phyloP scores from a whole-genome alignment of 2,797 vertebrate species.

The Poecilia wingei region DNA sequence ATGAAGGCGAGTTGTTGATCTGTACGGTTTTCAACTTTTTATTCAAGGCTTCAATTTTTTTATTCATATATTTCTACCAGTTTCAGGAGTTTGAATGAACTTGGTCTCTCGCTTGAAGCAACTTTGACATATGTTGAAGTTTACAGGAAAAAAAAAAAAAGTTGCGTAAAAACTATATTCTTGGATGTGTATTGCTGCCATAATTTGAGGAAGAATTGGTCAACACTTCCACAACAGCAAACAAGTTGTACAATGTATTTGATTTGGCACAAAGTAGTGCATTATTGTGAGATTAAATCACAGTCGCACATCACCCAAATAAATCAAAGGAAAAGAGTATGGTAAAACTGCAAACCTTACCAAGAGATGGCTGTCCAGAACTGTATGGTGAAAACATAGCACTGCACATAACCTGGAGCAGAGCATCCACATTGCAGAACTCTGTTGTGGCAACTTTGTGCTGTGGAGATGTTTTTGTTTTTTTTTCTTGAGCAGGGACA shows the following conservation, averaged over 20 bases:
- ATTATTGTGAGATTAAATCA: too few relatives aligned
- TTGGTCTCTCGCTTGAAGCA: background rate
- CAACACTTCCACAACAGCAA: background rate
- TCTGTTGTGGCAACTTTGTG: background rate
- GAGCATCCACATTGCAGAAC: background rate
- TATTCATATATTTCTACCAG: background rate
- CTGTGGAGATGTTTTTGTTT: background rate
- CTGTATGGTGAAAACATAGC: background rate
- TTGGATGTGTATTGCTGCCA: background rate
- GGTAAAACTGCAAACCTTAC: background rate
- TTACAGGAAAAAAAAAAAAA: background rate
- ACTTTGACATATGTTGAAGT: background rate
- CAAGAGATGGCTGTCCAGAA: background rate
- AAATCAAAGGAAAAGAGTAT: too few relatives aligned
- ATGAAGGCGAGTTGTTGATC: background rate
- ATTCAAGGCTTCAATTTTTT: background rate
- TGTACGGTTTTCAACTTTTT: background rate
- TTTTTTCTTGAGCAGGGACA: background rate
- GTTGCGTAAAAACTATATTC: background rate
- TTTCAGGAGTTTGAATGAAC: background rate
- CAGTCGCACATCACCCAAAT: background rate
- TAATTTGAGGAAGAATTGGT: background rate
- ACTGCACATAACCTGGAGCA: background rate
- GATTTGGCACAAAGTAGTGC: too few relatives aligned
- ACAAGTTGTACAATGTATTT: background rate